Evolutionary conservation across 2,113 vertebrate species (phyloP), one percentile per base, ranked within the genome.

Genomic region (Picathartes gymnocephalus): DNA sequence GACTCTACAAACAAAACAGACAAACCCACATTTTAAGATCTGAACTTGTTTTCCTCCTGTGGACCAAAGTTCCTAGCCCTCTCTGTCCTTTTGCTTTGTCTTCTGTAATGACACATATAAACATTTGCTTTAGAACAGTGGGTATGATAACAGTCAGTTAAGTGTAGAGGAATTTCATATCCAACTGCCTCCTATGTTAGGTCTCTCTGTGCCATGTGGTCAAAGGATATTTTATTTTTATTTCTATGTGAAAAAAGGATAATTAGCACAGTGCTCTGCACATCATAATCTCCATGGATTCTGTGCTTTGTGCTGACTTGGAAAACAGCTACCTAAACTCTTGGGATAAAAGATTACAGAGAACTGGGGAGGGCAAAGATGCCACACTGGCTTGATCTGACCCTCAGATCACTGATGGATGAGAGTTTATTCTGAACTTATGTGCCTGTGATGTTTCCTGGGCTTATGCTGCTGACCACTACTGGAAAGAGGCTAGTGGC

Each of bases 171-270:
- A 48, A 51, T 57, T 93, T 87, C 31, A 39, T 62, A 50, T 30
- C 30, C 16, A 85, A 1, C 25, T 72, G 3, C 19, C 6, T 84
- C 42, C 14, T 39, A 6, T 0, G 0, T 58, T 72, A 33, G 15
- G 25, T 57, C 11, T 72, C 35, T 21, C 2, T 31, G 24, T 45
- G 12, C 33, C 33, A 3, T 25, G 6, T 40, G 15, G 15, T 71
- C 18, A 25, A n/a, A 81, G 33, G 17, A 31, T 31, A n/a, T 69
- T 79, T 91, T 69, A 17, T 6, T 56, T 86, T 4, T 11, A 21
- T 21, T 65, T 23, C 17, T 61, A 44, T 1, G 6, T 11, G n/a
- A 83, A 47, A 13, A 33, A 78, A 66, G 37, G 7, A 20, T 31
- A 80, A 85, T 79, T 80, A 77, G 15, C 7, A 3, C 7, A 27